These are phyloP conservation scores for Cryptosula pallasiana DNA, from an alignment of 2,888 invertebrate species.

Conservation along the genomic window DNA sequence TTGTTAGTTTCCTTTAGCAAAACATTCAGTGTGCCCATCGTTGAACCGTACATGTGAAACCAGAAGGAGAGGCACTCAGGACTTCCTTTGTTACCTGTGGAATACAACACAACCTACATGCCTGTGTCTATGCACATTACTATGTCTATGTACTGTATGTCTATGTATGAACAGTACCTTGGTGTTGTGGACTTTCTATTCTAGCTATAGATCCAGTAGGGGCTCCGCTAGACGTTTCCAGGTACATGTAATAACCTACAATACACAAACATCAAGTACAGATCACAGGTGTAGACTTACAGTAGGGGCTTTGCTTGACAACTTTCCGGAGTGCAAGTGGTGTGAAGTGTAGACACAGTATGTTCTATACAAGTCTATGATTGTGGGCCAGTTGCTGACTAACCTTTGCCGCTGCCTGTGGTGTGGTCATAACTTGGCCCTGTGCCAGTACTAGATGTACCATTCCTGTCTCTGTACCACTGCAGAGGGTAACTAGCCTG, in stretches of 20 bases:
- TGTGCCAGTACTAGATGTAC: constrained; percentile 29
- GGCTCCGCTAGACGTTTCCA: not conserved
- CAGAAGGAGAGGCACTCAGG: constrained; percentile 30
- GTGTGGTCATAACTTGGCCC: constrained; percentile 44
- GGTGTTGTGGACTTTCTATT: not conserved
- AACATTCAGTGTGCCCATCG: constrained; percentile 27
- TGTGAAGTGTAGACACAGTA: too few species aligned
- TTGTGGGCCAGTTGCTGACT: not conserved
- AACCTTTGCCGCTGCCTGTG: constrained; percentile 34
- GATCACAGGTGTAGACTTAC: too few species aligned
- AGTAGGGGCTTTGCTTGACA: too few species aligned
- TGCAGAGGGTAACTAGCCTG: not conserved
- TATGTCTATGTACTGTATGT: not conserved
- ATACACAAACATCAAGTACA: too few species aligned
- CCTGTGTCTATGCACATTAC: not conserved
- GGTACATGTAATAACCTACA: constrained; percentile 13
- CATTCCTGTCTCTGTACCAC: constrained; percentile 28
- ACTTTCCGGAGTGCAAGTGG: too few species aligned
- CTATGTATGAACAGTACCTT: not conserved
- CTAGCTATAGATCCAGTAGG: constrained; percentile 8
- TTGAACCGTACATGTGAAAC: constrained; percentile 29
- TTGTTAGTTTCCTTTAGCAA: constrained; percentile 33
- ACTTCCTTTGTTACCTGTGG: not conserved
- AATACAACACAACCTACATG: not conserved
- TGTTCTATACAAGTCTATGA: too few species aligned